These are phyloP conservation scores for Rostratula benghalensis DNA, from an alignment of 2,113 vertebrate species.

Conservation along the genomic window DNA sequence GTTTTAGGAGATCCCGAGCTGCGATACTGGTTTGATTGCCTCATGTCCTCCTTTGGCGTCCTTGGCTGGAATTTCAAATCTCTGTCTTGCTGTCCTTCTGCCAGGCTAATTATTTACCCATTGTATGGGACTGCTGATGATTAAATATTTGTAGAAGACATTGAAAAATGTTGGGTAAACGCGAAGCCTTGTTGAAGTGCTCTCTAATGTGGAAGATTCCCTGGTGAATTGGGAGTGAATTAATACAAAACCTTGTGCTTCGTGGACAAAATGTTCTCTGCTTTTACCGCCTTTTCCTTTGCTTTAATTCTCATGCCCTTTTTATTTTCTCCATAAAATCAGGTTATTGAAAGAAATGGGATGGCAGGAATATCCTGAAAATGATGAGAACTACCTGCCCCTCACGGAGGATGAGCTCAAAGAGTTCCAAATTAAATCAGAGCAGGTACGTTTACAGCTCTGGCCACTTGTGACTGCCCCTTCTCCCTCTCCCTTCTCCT, in stretches of 20 bases:
- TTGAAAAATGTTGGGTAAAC: background rate
- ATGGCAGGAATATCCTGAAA: constrained; percentile 98
- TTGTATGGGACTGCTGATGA: background rate
- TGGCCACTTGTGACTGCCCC: background rate
- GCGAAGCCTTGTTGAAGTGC: background rate
- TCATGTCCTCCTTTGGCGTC: background rate
- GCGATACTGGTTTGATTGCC: background rate
- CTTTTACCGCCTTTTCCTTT: background rate
- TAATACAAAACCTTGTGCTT: background rate
- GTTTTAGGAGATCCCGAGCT: background rate
- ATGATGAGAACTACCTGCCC: constrained; percentile 97
- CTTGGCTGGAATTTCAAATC: constrained; percentile 3
- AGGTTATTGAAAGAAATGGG: constrained; percentile 99
- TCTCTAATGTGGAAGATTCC: background rate
- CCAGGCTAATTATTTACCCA: background rate
- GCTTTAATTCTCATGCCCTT: background rate
- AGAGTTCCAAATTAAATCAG: constrained; percentile 97
- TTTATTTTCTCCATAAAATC: background rate
- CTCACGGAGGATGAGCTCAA: constrained; percentile 96
- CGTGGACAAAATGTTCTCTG: background rate
- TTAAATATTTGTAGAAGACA: constrained; percentile 4
- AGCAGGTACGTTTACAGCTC: constrained; percentile 82
- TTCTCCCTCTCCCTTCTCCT: background rate
- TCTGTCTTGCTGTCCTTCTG: background rate
- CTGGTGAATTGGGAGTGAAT: background rate